These are phyloP conservation scores for Archaeoteleia sp. DNA, from an alignment of 2,888 invertebrate genomes.

Conservation along the genomic window DNA sequence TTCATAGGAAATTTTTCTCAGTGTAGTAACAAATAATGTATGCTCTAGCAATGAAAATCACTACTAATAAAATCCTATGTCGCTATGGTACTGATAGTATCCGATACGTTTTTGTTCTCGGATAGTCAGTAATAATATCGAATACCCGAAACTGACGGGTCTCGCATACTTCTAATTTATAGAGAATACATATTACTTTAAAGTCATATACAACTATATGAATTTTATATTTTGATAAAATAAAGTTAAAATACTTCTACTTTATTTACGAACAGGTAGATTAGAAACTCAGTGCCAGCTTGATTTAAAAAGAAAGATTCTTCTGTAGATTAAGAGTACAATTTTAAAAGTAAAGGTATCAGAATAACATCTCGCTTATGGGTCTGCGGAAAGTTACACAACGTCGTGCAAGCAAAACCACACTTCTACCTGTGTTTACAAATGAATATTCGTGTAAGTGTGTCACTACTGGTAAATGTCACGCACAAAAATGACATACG, in stretches of 20 bases:
- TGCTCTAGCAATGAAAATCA: no score
- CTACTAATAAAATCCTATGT: no score
- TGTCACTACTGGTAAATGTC: constrained; percentile 46
- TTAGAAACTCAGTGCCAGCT: constrained; percentile 43
- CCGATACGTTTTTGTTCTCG: no score
- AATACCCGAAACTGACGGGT: no score
- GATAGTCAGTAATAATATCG: no score
- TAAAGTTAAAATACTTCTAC: constrained; percentile 10
- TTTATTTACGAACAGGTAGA: constrained; percentile 32
- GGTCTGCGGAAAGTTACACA: constrained; percentile 34
- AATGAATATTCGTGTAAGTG: constrained; percentile 50
- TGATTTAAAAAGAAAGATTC: constrained; percentile 42
- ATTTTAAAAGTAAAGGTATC: constrained; percentile 52
- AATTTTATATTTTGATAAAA: constrained; percentile 46
- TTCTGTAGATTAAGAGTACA: constrained; percentile 49
- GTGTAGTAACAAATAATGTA: no score
- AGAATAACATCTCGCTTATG: constrained; percentile 51
- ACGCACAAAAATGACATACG: constrained; percentile 50
- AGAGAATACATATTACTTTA: no score
- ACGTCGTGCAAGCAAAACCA: constrained; percentile 29
- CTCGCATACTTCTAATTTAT: no score
- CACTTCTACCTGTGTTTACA: constrained; percentile 41
- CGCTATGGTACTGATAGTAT: no score
- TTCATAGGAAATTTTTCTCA: no score
- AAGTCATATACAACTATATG: no score